Evolutionary conservation across 2,113 vertebrate species (phyloP).

Genomic region (Rostratula benghalensis): DNA sequence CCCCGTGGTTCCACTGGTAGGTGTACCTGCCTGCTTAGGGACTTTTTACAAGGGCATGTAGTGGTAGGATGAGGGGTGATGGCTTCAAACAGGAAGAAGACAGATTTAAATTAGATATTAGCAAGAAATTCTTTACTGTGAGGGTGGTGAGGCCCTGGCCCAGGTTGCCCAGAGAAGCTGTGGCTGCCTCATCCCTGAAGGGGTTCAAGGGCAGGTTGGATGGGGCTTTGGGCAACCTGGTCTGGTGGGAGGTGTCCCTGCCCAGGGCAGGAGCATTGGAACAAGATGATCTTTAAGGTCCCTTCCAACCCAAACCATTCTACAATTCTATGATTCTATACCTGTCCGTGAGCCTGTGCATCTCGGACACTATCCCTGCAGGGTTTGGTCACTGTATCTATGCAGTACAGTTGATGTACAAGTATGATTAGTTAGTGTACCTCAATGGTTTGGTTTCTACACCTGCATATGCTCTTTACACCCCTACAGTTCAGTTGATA

Average conservation of each 20-base stretch:
- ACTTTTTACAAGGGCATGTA: neutral
- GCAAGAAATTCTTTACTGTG: neutral
- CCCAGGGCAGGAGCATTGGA: neutral
- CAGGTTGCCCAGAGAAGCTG: neutral
- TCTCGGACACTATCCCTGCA: accelerated
- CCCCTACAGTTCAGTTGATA: accelerated
- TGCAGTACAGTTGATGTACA: accelerated
- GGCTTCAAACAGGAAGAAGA: neutral
- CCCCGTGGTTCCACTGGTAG: accelerated
- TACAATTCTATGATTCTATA: neutral
- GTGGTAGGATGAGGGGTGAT: neutral
- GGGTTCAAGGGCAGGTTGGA: neutral
- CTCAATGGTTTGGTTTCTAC: accelerated
- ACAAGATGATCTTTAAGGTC: neutral
- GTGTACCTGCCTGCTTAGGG: neutral
- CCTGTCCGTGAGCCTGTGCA: neutral
- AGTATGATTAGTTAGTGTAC: neutral
- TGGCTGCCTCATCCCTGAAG: neutral
- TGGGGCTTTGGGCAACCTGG: neutral
- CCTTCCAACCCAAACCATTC: neutral
- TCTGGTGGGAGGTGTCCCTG: too few species aligned
- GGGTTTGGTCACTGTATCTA: accelerated
- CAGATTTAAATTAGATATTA: neutral
- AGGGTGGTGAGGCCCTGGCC: neutral
- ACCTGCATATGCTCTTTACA: too few species aligned